A percentile compares a stretch with the other conserved stretches of the same genome.
These are phyloP conservation scores for Drosophila kuntzei DNA, from an alignment of 2,888 invertebrate species.

Conservation along the genomic window DNA sequence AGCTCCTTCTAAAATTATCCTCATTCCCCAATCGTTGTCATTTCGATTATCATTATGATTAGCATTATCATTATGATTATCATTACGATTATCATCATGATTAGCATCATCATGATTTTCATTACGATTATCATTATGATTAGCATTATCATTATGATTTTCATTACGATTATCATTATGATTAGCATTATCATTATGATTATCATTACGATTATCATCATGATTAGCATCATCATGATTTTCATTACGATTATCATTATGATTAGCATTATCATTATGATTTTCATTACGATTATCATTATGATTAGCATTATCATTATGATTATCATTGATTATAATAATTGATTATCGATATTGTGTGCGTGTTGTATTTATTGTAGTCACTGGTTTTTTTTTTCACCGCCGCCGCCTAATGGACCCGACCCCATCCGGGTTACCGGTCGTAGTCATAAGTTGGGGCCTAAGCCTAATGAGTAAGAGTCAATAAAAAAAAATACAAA, in stretches of 20 bases:
- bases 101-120: neutral
- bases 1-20: conserved; percentile 21
- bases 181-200: neutral
- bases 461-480: conserved; percentile 69
- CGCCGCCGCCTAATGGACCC: conserved; percentile 21
- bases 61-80: neutral
- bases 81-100: neutral
- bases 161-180: neutral
- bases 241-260: conserved; percentile 3
- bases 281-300: neutral
- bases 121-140: neutral
- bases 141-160: neutral
- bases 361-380: conserved; percentile 68
- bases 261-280: neutral
- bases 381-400: conserved; percentile 49
- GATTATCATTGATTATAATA: conserved; percentile 2
- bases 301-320: neutral
- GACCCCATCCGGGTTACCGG: conserved; percentile 18
- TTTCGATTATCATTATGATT: conserved; percentile 4
- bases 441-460: conserved; percentile 71
- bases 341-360: conserved; percentile 24
- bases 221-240: neutral
- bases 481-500: conserved; percentile 38
- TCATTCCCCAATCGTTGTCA: neutral
- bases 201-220: conserved; percentile 4